Conservation (phyloP, 2,888 invertebrate genomes). For the Chymomyza procnemis region DNA sequence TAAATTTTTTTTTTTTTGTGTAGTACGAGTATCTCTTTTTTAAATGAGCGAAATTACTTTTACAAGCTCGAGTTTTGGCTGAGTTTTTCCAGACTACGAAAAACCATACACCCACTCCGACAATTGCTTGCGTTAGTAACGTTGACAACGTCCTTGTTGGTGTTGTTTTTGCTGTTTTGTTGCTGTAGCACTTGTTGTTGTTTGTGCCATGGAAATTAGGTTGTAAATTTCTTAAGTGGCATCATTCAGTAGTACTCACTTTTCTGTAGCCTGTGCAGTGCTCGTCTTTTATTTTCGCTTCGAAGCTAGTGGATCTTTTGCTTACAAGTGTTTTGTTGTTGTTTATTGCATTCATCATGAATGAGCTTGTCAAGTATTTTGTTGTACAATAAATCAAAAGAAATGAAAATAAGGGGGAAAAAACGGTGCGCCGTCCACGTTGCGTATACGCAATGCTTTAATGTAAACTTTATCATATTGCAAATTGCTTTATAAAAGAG, state of each 20-base stretch:
- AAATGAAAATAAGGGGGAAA: neutral
- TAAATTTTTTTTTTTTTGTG: slow-evolving; percentile 17
- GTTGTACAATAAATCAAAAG: slow-evolving; percentile 53
- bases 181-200: slow-evolving; percentile 11
- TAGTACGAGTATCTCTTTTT: slow-evolving; percentile 19
- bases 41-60: slow-evolving; percentile 60
- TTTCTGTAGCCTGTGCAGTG: neutral
- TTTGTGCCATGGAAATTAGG: slow-evolving; percentile 48
- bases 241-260: slow-evolving; percentile 39
- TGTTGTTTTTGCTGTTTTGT: neutral
- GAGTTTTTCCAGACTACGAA: neutral
- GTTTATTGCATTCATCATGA: slow-evolving; percentile 41
- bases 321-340: slow-evolving; percentile 61
- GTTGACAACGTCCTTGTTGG: neutral
- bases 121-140: slow-evolving; percentile 28
- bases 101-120: neutral
- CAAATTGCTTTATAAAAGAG: neutral
- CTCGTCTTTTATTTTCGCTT: neutral
- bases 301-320: neutral
- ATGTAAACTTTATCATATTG: neutral
- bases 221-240: slow-evolving; percentile 58
- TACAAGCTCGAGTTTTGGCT: slow-evolving; percentile 19
- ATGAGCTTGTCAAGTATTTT: slow-evolving; percentile 52
- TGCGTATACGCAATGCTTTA: neutral
- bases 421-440: neutral